Conservation (phyloP, 2,113 vertebrate species). For the Tetrao urogallus region DNA sequence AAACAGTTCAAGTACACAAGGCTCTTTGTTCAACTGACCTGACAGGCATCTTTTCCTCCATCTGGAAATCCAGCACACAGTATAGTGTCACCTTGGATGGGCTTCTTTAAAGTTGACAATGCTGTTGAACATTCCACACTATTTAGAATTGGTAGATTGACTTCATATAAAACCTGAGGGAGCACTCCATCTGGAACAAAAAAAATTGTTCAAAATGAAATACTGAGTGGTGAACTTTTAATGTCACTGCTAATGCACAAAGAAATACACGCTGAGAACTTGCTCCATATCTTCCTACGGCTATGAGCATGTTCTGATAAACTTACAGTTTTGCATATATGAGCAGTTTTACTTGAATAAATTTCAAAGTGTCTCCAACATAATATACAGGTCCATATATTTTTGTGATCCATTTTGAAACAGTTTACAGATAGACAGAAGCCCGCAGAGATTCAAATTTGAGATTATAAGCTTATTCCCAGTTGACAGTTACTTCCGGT, state of each 20-base stretch:
- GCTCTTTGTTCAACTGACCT: conserved; percentile 73
- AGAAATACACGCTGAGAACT: neutral
- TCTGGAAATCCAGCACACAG: conserved; percentile 88
- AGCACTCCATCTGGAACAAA: conserved; percentile 78
- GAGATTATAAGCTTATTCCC: neutral
- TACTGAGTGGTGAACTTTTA: neutral
- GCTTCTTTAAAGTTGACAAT: conserved; percentile 76
- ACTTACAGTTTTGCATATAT: neutral
- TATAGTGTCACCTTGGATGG: conserved; percentile 71
- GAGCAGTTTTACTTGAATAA: neutral
- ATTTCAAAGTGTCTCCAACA: neutral
- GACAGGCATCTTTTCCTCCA: conserved; percentile 88
- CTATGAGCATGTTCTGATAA: neutral
- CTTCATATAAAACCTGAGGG: conserved; percentile 80
- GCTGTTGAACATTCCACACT: conserved; percentile 75
- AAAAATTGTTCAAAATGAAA: neutral
- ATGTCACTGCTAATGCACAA: neutral
- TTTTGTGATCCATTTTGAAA: neutral
- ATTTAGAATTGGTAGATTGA: conserved; percentile 82
- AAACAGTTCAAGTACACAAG: neutral
- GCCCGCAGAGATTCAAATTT: neutral
- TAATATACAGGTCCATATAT: neutral
- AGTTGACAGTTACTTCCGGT: neutral
- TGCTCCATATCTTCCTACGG: neutral
- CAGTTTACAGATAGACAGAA: neutral